These are phyloP conservation scores for Misgurnus mizolepis DNA, from an alignment of 2,113 vertebrate species.

Conservation along the genomic window DNA sequence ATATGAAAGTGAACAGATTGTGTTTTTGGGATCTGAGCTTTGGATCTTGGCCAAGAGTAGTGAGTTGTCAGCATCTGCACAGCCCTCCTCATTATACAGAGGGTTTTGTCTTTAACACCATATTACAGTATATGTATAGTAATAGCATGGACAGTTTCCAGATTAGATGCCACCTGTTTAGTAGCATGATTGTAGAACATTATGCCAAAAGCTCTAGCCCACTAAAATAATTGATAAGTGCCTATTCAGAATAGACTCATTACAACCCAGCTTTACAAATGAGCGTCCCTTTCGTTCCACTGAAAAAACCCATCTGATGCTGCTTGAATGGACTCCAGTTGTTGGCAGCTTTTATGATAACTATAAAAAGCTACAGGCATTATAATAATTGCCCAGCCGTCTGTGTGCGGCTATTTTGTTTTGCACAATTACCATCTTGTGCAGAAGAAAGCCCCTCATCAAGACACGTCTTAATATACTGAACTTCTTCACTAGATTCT, in stretches of 20 bases:
- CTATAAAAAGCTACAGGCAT: constrained; percentile 37
- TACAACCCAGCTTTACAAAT: constrained; percentile 61
- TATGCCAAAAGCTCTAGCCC: constrained; percentile 66
- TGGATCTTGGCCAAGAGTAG: constrained; percentile 63
- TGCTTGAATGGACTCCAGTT: constrained; percentile 36
- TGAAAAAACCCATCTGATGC: constrained; percentile 46
- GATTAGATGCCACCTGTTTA: constrained; percentile 75
- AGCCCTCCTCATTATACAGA: constrained; percentile 72
- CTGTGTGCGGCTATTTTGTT: constrained; percentile 25
- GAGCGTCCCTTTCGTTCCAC: constrained; percentile 56
- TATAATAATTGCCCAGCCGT: constrained; percentile 33
- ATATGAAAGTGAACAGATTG: constrained; percentile 36
- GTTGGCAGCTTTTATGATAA: constrained; percentile 35
- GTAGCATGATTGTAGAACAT: constrained; percentile 60
- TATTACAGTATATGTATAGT: constrained; percentile 63
- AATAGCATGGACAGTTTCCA: constrained; percentile 69
- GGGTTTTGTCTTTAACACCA: constrained; percentile 69
- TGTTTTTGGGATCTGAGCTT: constrained; percentile 52
- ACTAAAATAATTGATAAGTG: constrained; percentile 66
- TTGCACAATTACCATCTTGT: constrained; percentile 27
- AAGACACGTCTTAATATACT: background rate
- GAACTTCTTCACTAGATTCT: background rate
- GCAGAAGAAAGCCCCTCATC: constrained; percentile 14
- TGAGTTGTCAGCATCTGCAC: constrained; percentile 66
- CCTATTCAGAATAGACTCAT: constrained; percentile 62